A percentile compares a stretch with the other conserved stretches of the same genome.
These are phyloP conservation scores for Thunnus albacares DNA, from an alignment of 2,797 vertebrate genomes.

Conservation along the genomic window DNA sequence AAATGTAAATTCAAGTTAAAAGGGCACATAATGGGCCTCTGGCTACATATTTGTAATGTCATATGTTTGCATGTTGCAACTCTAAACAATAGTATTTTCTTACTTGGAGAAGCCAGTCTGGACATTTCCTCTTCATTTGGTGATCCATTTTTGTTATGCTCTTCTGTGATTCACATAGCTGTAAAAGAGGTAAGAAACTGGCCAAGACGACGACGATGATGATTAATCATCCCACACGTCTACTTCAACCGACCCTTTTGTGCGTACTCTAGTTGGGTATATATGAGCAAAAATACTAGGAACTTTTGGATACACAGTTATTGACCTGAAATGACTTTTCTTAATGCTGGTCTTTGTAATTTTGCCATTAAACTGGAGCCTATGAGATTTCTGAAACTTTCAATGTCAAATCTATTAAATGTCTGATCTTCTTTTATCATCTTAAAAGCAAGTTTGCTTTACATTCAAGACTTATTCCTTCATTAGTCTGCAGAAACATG, in stretches of 20 bases:
- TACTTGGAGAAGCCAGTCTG: slow-evolving; percentile 5
- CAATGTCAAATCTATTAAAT: slow-evolving; percentile 50
- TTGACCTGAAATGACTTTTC: slow-evolving; percentile 41
- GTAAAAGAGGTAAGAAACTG: slow-evolving; percentile 45
- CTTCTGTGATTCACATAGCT: slow-evolving; percentile 14
- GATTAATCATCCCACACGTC: slow-evolving; percentile 54
- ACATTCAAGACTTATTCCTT: slow-evolving; percentile 5
- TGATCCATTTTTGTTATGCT: slow-evolving; percentile 30
- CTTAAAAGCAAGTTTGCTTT: slow-evolving; percentile 13
- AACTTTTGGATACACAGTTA: slow-evolving; percentile 18
- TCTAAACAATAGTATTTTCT: not conserved
- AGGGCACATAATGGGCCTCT: not conserved
- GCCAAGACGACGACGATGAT: slow-evolving; percentile 46
- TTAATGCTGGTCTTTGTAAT: slow-evolving; percentile 25
- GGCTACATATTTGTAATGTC: not conserved
- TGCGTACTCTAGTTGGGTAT: slow-evolving; percentile 46
- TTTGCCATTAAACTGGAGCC: slow-evolving; percentile 19
- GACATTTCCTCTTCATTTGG: not conserved
- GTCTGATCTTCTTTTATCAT: slow-evolving; percentile 33
- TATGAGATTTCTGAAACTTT: slow-evolving; percentile 31
- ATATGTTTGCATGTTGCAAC: slow-evolving; percentile 13
- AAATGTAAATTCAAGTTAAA: not conserved
- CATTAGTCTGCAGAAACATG: slow-evolving; percentile 3
- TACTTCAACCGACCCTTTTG: slow-evolving; percentile 37
- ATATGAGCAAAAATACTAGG: slow-evolving; percentile 22